Evolutionary conservation across 2,888 invertebrate species (phyloP).

Genomic region (Hybos culiciformis): DNA sequence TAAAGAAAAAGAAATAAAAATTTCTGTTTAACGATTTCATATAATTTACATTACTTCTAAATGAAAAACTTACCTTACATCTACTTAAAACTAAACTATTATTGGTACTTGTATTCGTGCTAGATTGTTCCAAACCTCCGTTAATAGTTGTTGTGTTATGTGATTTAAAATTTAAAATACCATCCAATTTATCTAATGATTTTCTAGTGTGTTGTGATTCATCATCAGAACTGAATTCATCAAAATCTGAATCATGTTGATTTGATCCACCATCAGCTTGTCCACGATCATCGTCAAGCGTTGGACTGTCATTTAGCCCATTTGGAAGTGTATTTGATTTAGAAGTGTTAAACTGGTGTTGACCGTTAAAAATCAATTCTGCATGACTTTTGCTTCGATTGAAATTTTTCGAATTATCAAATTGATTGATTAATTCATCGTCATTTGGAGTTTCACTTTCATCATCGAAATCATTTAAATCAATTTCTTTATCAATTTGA

Average conservation of each 20-base stretch:
- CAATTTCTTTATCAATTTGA: slow-evolving; percentile 8
- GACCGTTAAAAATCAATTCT: slow-evolving; percentile 25
- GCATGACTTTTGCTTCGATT: slow-evolving; percentile 34
- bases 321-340: slow-evolving; percentile 15
- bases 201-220: slow-evolving; percentile 43
- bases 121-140: background rate
- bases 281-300: slow-evolving; percentile 32
- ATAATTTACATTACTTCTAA: too few relatives aligned
- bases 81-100: slow-evolving; percentile 41
- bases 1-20: too few relatives aligned
- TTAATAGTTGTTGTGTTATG: background rate
- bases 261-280: slow-evolving; percentile 65
- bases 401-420: slow-evolving; percentile 19
- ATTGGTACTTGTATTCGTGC: background rate
- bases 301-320: slow-evolving; percentile 20
- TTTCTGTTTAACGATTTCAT: too few relatives aligned
- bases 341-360: background rate
- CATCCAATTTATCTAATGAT: slow-evolving; percentile 9
- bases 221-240: slow-evolving; percentile 70
- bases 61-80: too few relatives aligned
- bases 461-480: slow-evolving; percentile 16
- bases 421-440: slow-evolving; percentile 21
- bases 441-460: slow-evolving; percentile 14
- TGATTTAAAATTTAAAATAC: background rate
- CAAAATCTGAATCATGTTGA: slow-evolving; percentile 77